Evolutionary conservation across 1,140 invertebrate genomes (phyloP).

Genomic region (Uloborus diversus): DNA sequence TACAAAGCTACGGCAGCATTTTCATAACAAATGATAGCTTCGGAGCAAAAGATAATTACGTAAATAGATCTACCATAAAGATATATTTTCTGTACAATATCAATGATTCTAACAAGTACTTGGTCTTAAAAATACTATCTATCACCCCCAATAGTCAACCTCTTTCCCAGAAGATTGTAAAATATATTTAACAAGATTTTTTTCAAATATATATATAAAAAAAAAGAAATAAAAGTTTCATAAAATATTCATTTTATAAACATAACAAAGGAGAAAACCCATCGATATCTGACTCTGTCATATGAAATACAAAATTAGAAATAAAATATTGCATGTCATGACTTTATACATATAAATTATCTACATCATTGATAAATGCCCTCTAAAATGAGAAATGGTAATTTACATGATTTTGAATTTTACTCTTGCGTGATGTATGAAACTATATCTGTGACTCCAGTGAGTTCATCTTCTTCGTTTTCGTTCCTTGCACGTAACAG

Average conservation of each 20-base stretch:
- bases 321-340: constrained; percentile 45
- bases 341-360: constrained; percentile 51
- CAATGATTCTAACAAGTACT: constrained; percentile 9
- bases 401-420: constrained; percentile 17
- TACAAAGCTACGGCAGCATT: neutral
- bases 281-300: neutral
- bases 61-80: neutral
- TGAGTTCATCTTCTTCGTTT: constrained; percentile 44
- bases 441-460: constrained; percentile 44
- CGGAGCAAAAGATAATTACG: neutral
- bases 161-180: no score
- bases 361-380: constrained; percentile 43
- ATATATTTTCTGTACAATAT: constrained; percentile 20
- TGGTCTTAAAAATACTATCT: constrained; percentile 10
- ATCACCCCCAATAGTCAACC: neutral
- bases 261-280: neutral
- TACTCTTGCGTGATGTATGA: constrained; percentile 51
- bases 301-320: constrained; percentile 37
- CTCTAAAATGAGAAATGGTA: constrained; percentile 14
- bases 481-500: constrained; percentile 47
- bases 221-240: neutral
- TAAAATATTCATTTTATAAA: neutral
- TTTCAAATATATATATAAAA: neutral
- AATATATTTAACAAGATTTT: no score
- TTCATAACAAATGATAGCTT: neutral